Percentiles rank a stretch among this genome's conserved stretches.
phyloP scores from a whole-genome alignment of 1,140 invertebrate species.

The Monomorium pharaonis region DNA sequence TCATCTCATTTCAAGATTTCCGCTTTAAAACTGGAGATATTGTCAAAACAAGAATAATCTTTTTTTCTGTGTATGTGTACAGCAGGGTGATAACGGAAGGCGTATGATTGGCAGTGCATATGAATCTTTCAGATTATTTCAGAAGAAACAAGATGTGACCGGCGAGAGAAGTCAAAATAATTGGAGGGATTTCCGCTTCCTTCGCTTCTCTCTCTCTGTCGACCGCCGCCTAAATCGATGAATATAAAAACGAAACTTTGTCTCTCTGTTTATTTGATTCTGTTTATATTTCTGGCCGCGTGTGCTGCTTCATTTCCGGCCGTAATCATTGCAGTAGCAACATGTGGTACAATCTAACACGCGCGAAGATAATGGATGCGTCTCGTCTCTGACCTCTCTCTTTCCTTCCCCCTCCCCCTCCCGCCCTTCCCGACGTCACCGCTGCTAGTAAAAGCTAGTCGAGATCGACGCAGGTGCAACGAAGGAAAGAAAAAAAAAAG shows the following conservation, averaged over 20 bases:
- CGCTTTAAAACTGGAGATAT: too few relatives aligned
- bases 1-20: too few relatives aligned
- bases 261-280: neutral
- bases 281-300: neutral
- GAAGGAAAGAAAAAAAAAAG: constrained; percentile 42
- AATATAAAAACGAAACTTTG: neutral
- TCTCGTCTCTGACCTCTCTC: constrained; percentile 59
- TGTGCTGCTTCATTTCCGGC: neutral
- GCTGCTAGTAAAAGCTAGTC: constrained; percentile 62
- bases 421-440: neutral
- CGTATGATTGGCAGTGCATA: neutral
- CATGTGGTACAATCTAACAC: neutral
- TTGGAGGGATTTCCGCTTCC: neutral
- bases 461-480: neutral
- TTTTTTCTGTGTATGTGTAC: too few relatives aligned
- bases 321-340: neutral
- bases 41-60: too few relatives aligned
- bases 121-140: neutral
- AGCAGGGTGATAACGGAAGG: neutral
- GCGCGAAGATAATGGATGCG: constrained; percentile 14
- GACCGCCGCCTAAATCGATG: neutral
- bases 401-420: neutral
- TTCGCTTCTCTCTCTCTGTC: neutral
- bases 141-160: too few relatives aligned
- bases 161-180: too few relatives aligned